Base-by-base conservation (phyloP, 2,797 vertebrate genomes). In the Gymnoscopelus braueri region DNA sequence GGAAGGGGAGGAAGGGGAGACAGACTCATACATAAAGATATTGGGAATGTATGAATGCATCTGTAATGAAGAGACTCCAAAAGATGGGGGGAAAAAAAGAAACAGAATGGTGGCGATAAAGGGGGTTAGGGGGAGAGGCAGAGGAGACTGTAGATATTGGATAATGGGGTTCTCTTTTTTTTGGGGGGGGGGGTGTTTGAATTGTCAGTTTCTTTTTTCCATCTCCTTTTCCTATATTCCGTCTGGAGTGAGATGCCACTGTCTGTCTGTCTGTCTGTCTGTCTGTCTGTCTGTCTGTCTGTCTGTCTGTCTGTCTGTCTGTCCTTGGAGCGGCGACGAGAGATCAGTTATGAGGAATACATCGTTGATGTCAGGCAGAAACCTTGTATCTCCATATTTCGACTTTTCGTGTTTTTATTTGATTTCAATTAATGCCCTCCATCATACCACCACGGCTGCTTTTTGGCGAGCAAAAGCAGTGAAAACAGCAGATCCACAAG, bases 21-120 rank as follows among this genome's bases (percentile, higher is more conserved):
- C 67, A 84, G 84, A 78, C 88, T 94, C 93, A 94, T 95, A 93
- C 93, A 94, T 94, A 94, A 95, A 94, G 92, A 94, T 94, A 94
- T 89, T 93, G 91, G 84, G 90, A 92, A 93, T 94, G 91, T 93
- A 93, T 92, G 92, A 94, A 93, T 93, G 92, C 90, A 93, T 94
- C 86, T 93, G 88, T 90, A 93, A 95, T 91, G 87, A 92, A 90
- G 89, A 67, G 83, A 91, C 87, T 91, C 91, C 82, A 80, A 87
- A 84, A 88, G 75, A 88, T 84, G 79, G 12, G 80, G 81, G 84
- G n/a, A 65, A 19, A 82, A 81, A 75, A 88, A 80, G 80, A 19
- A 19, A 19, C 19, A 19, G 77, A 81, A 79, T 76, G 78, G 77
- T 84, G 86, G 86, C 79, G 75, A 86, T 82, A 82, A 83, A 81